Evolutionary conservation across 2,888 invertebrate genomes (phyloP).

Genomic region (Phlogophora meticulosa): DNA sequence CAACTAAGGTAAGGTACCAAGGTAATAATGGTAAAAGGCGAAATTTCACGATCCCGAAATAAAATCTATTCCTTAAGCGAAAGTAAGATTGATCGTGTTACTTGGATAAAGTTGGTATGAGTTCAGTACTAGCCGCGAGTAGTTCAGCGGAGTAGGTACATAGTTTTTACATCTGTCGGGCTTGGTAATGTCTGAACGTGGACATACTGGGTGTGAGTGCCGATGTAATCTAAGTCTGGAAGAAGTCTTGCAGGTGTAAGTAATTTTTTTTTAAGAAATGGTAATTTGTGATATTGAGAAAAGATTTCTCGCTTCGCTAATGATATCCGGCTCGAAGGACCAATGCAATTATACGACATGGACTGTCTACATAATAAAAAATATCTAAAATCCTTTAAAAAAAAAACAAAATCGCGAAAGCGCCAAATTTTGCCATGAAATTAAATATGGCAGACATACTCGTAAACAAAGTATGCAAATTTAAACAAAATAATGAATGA

Average conservation of each 20-base stretch:
- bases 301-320: not conserved
- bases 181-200: conserved; percentile 19
- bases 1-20: conserved; percentile 63
- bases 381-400: too few species aligned
- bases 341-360: too few species aligned
- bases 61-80: conserved; percentile 82
- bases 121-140: conserved; percentile 51
- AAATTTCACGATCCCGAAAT: conserved; percentile 74
- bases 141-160: conserved; percentile 41
- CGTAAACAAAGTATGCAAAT: conserved; percentile 45
- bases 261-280: not conserved
- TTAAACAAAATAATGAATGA: conserved; percentile 44
- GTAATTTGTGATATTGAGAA: not conserved
- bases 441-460: conserved; percentile 17
- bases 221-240: conserved; percentile 15
- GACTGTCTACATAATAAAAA: too few species aligned
- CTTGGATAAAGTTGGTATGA: conserved; percentile 79
- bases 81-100: conserved; percentile 87
- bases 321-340: conserved; percentile 5
- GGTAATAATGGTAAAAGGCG: conserved; percentile 74
- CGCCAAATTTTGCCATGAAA: conserved; percentile 1
- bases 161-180: conserved; percentile 29
- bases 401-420: not conserved
- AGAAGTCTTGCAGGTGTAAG: not conserved
- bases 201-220: conserved; percentile 7